Conservation (phyloP, 2,797 vertebrate genomes). For the Peromyscus eremicus region DNA sequence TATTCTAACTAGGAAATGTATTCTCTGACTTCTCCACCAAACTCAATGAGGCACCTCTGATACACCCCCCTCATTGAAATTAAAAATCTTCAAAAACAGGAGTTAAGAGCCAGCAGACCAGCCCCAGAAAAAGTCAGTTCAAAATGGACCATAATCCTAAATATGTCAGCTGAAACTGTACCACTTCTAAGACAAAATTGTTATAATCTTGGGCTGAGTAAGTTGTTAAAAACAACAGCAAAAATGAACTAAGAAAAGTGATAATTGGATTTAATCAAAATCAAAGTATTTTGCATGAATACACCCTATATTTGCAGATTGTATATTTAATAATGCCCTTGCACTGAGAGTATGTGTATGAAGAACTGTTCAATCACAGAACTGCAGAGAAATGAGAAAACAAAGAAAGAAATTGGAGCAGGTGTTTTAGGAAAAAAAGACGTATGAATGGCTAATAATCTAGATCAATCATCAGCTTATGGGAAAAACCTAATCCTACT, state of each 20-base stretch:
- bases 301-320: background rate
- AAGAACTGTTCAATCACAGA: background rate
- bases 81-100: background rate
- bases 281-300: constrained; percentile 10
- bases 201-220: background rate
- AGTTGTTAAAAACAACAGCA: background rate
- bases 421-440: background rate
- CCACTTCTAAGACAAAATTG: background rate
- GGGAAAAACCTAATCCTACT: background rate
- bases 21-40: background rate
- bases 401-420: background rate
- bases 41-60: background rate
- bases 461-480: background rate
- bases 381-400: background rate
- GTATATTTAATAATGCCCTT: background rate
- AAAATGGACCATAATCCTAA: background rate
- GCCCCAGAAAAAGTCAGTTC: background rate
- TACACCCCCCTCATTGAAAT: background rate
- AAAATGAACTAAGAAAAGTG: constrained; percentile 11
- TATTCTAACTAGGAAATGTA: background rate
- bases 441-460: background rate
- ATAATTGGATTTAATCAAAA: background rate
- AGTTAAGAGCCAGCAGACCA: background rate
- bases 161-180: background rate
- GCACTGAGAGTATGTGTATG: background rate